Conservation (phyloP, 2,797 vertebrate species). For the Catamblyrhynchus diadema region DNA sequence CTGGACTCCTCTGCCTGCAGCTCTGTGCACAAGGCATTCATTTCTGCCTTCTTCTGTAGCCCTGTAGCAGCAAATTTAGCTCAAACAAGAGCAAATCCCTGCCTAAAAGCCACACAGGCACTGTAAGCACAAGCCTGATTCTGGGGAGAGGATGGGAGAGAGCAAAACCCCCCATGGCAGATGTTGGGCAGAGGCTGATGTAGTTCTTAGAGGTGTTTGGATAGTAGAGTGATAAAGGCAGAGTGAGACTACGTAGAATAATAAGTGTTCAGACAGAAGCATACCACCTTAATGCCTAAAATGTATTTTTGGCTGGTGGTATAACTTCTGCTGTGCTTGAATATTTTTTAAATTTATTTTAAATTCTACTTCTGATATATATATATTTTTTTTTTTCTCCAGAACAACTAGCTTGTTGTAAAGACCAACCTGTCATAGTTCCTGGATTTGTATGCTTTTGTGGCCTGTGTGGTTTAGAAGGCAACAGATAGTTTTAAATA, state of each 20-base stretch:
- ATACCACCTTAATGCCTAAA: neutral
- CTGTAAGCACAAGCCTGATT: fast-evolving
- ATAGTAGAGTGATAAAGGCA: neutral
- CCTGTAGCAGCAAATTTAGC: neutral
- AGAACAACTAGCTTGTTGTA: neutral
- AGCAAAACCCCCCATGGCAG: neutral
- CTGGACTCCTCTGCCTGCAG: neutral
- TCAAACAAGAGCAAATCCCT: neutral
- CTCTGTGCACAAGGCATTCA: fast-evolving
- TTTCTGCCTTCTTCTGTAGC: neutral
- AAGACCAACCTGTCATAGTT: conserved; percentile 1
- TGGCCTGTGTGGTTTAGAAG: conserved; percentile 13
- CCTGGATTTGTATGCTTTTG: neutral
- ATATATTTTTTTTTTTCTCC: neutral
- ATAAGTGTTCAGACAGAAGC: neutral
- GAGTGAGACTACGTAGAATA: neutral
- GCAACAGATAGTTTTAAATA: conserved; percentile 32
- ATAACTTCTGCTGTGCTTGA: neutral
- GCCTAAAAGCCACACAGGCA: neutral
- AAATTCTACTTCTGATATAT: neutral
- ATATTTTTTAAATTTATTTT: neutral
- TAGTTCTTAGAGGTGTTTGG: conserved; percentile 14
- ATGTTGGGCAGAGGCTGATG: conserved; percentile 28
- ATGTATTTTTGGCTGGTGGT: neutral
- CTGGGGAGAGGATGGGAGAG: neutral